Evolutionary conservation across 1,140 invertebrate genomes (phyloP).

Genomic region (Drosophila virilis): DNA sequence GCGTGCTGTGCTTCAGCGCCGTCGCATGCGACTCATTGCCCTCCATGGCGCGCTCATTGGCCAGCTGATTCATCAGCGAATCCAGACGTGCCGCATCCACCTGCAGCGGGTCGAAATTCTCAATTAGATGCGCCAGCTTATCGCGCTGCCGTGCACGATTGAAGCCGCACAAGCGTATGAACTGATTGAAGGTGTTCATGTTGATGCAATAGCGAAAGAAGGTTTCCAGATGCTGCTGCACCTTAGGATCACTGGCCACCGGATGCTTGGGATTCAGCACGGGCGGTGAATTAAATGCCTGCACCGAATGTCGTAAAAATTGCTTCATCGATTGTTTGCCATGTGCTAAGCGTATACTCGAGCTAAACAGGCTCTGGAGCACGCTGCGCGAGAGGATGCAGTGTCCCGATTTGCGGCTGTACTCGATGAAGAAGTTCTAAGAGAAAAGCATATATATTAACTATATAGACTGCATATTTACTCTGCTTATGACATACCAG

Average conservation of each 20-base stretch:
- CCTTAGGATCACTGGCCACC: conserved; percentile 86
- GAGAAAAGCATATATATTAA: conserved; percentile 78
- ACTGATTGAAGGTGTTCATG: conserved; percentile 92
- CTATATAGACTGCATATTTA: not conserved
- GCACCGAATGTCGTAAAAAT: conserved; percentile 93
- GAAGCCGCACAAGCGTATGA: conserved; percentile 97
- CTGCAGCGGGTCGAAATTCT: conserved; percentile 94
- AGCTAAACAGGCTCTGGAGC: conserved; percentile 92
- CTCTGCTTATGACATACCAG: conserved; percentile 86
- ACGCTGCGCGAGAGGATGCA: conserved; percentile 97
- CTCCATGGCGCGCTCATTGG: conserved; percentile 73
- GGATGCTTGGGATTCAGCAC: conserved; percentile 89
- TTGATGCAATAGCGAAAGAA: conserved; percentile 92
- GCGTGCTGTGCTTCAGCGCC: conserved; percentile 89
- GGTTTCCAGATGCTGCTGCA: conserved; percentile 90
- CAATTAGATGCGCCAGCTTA: conserved; percentile 94
- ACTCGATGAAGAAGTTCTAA: conserved; percentile 97
- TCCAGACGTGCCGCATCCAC: conserved; percentile 98
- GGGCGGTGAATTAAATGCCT: conserved; percentile 94
- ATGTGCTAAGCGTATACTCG: conserved; percentile 85
- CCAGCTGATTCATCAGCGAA: conserved; percentile 89
- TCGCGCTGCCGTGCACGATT: conserved; percentile 97
- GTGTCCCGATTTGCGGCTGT: conserved; percentile 92
- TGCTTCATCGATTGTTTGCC: conserved; percentile 89
- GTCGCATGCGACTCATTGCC: conserved; percentile 75